Evolutionary conservation across 2,113 vertebrate species (phyloP), one percentile per base, ranked within the genome.

Genomic region (Psilopsiagon aurifrons): DNA sequence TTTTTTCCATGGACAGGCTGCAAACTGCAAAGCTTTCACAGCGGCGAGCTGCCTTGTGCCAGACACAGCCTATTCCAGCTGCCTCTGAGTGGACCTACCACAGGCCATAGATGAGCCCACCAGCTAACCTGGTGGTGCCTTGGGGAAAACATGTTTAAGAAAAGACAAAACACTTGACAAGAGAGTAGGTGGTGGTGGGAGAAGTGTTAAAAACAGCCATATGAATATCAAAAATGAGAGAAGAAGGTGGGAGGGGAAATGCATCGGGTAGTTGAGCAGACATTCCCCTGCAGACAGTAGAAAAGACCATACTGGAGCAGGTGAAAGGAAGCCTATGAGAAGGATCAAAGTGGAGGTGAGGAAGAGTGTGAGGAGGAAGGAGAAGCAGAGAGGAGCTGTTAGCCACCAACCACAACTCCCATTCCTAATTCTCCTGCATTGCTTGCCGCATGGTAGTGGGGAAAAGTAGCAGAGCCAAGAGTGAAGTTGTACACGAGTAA

Each of bases 361-460:
- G 8, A 74, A 25, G 67, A 67, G 3, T 17, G 27, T 19, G 55
- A 90, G 25, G 14, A 77, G 11, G 18, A 92, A 67, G 11, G 5
- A 82, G 27, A 0, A 0, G 7, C 20, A 75, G 39, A 60, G 11
- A 37, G 16, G 22, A 86, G 18, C 13, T 41, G 5, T 33, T 33
- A 57, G 9, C 9, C 12, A 52, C 27, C 44, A n/a, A 67, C 11
- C 9, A 25, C 5, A 55, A 12, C 3, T 4, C 17, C 12, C 41
- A 5, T 27, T 44, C 18, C 7, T 27, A 17, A 35, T 28, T 13
- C 5, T 52, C 12, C 6, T 41, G 14, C 18, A 8, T 13, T 44
- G 25, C 9, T 23, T 73, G 3, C 0, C 0, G 0, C 7, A 1
- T 22, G 19, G 8, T 4, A 25, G 13, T 14, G 12, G 13, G 7